Percentiles rank a stretch among this genome's conserved stretches.
Conservation (phyloP, 2,797 vertebrate genomes). For the Pangasius mekongensis region DNA sequence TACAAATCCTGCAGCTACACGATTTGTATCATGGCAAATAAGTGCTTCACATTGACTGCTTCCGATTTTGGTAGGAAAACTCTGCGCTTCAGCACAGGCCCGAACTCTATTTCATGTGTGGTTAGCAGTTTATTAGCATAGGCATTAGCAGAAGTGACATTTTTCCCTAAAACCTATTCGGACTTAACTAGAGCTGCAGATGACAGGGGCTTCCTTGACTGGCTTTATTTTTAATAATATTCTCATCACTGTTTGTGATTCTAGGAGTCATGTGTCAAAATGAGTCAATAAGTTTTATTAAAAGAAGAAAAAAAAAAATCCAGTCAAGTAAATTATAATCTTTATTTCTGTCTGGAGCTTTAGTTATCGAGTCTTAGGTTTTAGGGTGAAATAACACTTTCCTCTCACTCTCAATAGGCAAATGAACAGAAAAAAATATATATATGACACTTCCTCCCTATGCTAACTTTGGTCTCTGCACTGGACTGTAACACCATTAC, state of each 20-base stretch:
- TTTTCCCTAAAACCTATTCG: neutral
- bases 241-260: neutral
- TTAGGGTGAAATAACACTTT: constrained; percentile 35
- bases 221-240: neutral
- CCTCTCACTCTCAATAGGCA: constrained; percentile 65
- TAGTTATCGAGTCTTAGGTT: constrained; percentile 13
- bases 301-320: neutral
- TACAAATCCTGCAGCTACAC: constrained; percentile 69
- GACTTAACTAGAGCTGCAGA: constrained; percentile 21
- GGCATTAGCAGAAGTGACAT: constrained; percentile 60
- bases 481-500: constrained; percentile 65
- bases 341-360: constrained; percentile 16
- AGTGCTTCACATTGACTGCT: constrained; percentile 75
- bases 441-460: constrained; percentile 34
- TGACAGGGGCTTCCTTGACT: neutral
- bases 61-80: constrained; percentile 77
- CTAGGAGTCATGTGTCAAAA: neutral
- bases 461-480: constrained; percentile 90
- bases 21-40: constrained; percentile 66
- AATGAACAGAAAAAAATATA: constrained; percentile 37
- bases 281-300: neutral
- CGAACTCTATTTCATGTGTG: constrained; percentile 75
- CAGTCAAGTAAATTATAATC: constrained; percentile 7
- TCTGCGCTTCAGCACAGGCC: constrained; percentile 68
- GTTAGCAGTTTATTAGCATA: constrained; percentile 63